A percentile compares a stretch with the other conserved stretches of the same genome.
Conservation (phyloP, 2,113 vertebrate genomes). For the Crypturellus undulatus region DNA sequence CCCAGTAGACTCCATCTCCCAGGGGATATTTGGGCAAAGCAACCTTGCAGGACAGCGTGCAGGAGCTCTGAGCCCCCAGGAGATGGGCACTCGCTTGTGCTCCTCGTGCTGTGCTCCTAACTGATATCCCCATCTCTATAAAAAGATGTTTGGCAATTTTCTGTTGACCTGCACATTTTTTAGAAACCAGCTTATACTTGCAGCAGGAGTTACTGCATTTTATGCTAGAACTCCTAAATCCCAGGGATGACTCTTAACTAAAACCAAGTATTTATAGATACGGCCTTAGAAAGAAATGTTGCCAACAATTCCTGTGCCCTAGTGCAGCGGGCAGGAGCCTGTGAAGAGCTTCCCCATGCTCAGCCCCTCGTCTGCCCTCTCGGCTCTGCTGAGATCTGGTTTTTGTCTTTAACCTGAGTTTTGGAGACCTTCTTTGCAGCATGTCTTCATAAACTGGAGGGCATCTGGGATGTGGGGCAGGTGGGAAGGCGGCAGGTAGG, state of each 20-base stretch:
- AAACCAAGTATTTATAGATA: not conserved
- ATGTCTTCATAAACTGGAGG: not conserved
- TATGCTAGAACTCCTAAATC: not conserved
- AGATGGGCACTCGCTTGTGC: not conserved
- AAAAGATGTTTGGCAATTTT: not conserved
- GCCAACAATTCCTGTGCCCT: not conserved
- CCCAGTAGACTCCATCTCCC: not conserved
- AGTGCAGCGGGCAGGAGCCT: not conserved
- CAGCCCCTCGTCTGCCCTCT: not conserved
- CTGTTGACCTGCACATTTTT: rapidly evolving
- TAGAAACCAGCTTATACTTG: not conserved
- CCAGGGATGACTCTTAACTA: not conserved
- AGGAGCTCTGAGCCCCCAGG: not conserved
- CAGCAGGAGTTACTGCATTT: not conserved
- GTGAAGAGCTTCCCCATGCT: not conserved
- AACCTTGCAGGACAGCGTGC: too few species aligned
- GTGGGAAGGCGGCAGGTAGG: not conserved
- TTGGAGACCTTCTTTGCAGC: not conserved
- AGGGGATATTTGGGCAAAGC: not conserved
- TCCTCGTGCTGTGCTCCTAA: not conserved
- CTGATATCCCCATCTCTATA: too few species aligned
- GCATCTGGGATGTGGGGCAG: not conserved
- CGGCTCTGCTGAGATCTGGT: not conserved
- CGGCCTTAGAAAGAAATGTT: not conserved
- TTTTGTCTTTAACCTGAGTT: not conserved